These are phyloP conservation scores for Triplophysa siluroides DNA, from an alignment of 2,113 vertebrate species.

Conservation along the genomic window DNA sequence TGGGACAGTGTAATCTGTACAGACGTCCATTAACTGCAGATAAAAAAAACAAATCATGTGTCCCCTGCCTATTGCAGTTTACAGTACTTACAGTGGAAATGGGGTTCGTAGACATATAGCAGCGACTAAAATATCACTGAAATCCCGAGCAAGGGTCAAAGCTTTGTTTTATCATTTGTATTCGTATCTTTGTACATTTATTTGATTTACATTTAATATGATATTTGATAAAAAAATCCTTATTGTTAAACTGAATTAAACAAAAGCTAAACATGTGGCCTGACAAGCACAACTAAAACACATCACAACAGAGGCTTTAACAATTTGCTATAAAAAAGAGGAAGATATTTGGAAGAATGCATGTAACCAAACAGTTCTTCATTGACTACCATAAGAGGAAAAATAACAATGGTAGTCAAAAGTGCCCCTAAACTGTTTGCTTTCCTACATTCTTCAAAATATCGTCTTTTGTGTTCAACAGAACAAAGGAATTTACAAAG, in stretches of 20 bases:
- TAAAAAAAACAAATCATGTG: constrained; percentile 2
- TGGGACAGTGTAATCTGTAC: constrained; percentile 6
- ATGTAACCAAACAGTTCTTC: too few relatives aligned
- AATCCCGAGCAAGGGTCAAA: neutral
- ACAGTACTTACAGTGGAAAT: neutral
- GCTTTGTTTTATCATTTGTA: neutral
- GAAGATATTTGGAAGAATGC: too few relatives aligned
- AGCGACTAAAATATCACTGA: neutral
- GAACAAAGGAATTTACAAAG: too few relatives aligned
- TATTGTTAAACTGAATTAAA: constrained; percentile 9
- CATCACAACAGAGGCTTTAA: constrained; percentile 23
- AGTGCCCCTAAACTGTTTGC: too few relatives aligned
- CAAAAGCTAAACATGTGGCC: neutral
- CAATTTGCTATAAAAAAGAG: neutral
- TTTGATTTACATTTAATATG: neutral
- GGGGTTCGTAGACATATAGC: neutral
- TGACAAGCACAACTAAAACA: constrained; percentile 47
- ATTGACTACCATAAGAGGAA: too few relatives aligned
- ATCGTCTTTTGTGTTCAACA: too few relatives aligned
- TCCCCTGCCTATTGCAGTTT: neutral
- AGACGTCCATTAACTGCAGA: constrained; percentile 8
- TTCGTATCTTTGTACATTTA: neutral
- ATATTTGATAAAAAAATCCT: neutral
- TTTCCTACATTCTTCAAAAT: too few relatives aligned
- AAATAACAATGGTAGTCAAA: too few relatives aligned